Conservation (phyloP, 2,888 invertebrate species). For the Eucriotettix oculatus region DNA sequence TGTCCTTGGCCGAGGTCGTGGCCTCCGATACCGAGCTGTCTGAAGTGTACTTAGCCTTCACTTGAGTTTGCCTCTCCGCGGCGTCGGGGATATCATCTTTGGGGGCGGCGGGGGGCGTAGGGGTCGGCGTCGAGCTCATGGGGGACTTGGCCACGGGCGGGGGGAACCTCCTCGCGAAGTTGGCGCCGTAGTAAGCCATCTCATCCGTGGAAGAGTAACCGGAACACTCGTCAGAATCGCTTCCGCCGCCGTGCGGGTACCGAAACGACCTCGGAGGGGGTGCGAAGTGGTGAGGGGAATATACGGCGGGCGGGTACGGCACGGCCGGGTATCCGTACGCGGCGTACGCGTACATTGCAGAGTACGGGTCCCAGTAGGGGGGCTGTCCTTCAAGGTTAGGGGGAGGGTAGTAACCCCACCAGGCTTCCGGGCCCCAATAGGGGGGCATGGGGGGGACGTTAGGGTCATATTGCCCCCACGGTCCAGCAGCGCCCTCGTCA, state of each 20-base stretch:
- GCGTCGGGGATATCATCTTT: constrained; percentile 8
- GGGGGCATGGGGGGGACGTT: constrained; percentile 3
- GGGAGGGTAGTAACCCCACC: constrained; percentile 11
- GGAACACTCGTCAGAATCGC: constrained; percentile 14
- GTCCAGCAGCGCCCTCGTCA: constrained; percentile 3
- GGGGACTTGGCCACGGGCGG: neutral
- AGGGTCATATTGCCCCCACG: constrained; percentile 6
- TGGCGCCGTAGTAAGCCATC: constrained; percentile 21
- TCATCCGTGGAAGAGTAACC: constrained; percentile 30
- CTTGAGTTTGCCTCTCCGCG: neutral
- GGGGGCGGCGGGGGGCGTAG: constrained; percentile 15
- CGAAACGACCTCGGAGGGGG: constrained; percentile 17
- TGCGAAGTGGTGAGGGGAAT: constrained; percentile 15
- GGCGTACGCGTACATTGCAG: constrained; percentile 18
- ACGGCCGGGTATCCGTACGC: constrained; percentile 14
- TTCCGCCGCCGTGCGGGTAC: constrained; percentile 7
- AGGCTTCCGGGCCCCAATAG: constrained; percentile 10
- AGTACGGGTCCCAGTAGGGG: constrained; percentile 17
- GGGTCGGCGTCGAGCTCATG: constrained; percentile 23
- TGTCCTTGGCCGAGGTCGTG: neutral
- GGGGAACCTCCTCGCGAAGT: constrained; percentile 3
- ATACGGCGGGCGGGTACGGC: constrained; percentile 12
- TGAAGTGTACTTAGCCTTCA: constrained; percentile 9
- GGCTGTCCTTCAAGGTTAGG: constrained; percentile 11
- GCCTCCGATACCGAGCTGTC: neutral